Conservation (phyloP, 2,888 invertebrate genomes). For the Pharmacophagus antenor region DNA sequence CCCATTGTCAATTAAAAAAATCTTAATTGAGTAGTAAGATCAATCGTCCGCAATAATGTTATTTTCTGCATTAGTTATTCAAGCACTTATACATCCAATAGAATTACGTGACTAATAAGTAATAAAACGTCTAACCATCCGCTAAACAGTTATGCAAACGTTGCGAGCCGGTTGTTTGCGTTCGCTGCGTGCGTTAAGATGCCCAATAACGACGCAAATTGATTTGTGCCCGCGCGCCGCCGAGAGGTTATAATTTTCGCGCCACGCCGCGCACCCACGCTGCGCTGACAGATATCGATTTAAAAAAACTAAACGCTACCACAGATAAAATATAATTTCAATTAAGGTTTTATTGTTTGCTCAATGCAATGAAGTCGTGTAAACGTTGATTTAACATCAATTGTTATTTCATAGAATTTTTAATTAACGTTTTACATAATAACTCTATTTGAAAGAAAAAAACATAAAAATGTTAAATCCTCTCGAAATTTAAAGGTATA, state of each 20-base stretch:
- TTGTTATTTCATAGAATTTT: too few species aligned
- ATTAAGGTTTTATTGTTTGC: neutral
- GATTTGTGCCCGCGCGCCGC: conserved; percentile 60
- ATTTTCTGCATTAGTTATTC: too few species aligned
- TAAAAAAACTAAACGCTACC: conserved; percentile 18
- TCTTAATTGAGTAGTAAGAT: too few species aligned
- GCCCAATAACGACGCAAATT: conserved; percentile 60
- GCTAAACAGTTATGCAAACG: conserved; percentile 28
- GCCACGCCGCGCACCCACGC: conserved; percentile 63
- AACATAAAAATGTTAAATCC: too few species aligned
- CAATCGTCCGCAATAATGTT: too few species aligned
- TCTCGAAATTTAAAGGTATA: too few species aligned
- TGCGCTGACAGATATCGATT: conserved; percentile 39
- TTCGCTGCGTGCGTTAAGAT: conserved; percentile 47
- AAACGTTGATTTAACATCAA: too few species aligned
- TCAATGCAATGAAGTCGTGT: neutral
- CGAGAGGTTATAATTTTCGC: conserved; percentile 74
- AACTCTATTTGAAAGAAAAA: too few species aligned
- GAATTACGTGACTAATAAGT: neutral
- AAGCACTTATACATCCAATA: too few species aligned
- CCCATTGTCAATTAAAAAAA: too few species aligned
- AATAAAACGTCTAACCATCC: conserved; percentile 25
- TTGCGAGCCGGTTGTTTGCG: conserved; percentile 26
- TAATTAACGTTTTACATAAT: conserved; percentile 1
- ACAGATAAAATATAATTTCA: conserved; percentile 26